These are phyloP conservation scores for Carlito syrichta DNA, from an alignment of 2,113 vertebrate genomes.

Conservation along the genomic window DNA sequence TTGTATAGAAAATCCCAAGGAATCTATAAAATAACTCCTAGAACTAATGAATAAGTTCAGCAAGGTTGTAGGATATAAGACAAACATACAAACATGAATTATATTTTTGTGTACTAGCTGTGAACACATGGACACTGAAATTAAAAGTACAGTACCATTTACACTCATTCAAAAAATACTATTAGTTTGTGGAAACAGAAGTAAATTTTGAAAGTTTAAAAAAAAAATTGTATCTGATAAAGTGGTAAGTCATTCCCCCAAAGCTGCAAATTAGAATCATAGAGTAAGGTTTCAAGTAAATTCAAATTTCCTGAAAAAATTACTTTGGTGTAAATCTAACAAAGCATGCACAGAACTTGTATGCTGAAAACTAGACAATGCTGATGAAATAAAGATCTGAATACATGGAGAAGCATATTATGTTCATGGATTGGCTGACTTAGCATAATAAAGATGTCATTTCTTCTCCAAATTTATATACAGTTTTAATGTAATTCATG, in stretches of 20 bases:
- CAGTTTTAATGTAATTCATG: slow-evolving; percentile 25
- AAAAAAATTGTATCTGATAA: too few species aligned
- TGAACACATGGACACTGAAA: not conserved
- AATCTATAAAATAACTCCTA: not conserved
- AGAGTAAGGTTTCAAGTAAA: too few species aligned
- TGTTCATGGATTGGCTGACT: not conserved
- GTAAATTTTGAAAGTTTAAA: too few species aligned
- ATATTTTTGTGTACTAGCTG: not conserved
- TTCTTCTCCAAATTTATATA: not conserved
- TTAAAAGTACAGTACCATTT: not conserved
- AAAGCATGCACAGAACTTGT: not conserved
- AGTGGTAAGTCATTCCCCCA: too few species aligned
- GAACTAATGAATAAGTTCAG: not conserved
- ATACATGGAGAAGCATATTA: not conserved
- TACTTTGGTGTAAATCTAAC: not conserved
- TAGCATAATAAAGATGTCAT: not conserved
- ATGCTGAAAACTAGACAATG: not conserved
- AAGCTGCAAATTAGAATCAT: too few species aligned
- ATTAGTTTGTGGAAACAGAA: too few species aligned
- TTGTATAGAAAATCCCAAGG: not conserved
- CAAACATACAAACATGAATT: not conserved
- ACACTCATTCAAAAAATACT: not conserved
- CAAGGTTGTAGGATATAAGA: not conserved
- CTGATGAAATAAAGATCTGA: not conserved
- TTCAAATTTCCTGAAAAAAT: too few species aligned